Evolutionary conservation across 2,888 invertebrate genomes (phyloP).

Genomic region (Nemurella pictetii): DNA sequence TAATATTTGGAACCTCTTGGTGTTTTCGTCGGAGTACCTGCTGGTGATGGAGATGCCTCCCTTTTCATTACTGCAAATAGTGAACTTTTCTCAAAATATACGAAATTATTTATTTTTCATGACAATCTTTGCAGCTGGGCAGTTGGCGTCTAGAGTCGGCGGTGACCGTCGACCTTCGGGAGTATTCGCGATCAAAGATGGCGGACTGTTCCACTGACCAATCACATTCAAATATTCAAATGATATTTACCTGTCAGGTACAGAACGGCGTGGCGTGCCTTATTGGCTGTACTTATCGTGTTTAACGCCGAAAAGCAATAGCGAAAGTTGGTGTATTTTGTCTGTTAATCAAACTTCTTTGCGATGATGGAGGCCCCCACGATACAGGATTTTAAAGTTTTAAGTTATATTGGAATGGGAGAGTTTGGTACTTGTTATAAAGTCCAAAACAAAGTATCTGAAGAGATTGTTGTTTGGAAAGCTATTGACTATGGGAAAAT

Average conservation of each 20-base stretch:
- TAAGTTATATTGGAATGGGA: conserved; percentile 61
- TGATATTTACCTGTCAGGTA: conserved; percentile 2
- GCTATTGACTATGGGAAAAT: conserved; percentile 62
- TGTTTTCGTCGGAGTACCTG: neutral
- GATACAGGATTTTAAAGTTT: conserved; percentile 59
- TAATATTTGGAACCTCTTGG: conserved; percentile 47
- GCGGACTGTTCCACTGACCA: neutral
- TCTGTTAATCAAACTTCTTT: neutral
- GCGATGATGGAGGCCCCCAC: neutral
- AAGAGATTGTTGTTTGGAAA: conserved; percentile 63
- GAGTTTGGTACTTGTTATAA: conserved; percentile 64
- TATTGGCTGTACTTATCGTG: neutral
- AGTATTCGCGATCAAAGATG: neutral
- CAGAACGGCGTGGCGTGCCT: neutral
- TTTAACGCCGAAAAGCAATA: neutral
- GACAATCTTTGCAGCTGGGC: neutral
- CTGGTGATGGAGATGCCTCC: neutral
- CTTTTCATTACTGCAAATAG: neutral
- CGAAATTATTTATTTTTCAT: neutral
- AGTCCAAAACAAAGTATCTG: conserved; percentile 59
- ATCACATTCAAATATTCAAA: conserved; percentile 21
- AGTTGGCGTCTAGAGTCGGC: neutral
- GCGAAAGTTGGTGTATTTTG: neutral
- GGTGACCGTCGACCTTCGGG: neutral
- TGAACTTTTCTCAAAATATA: neutral